Evolutionary conservation across 1,140 invertebrate species (phyloP).

Genomic region (Drosophila nasuta): DNA sequence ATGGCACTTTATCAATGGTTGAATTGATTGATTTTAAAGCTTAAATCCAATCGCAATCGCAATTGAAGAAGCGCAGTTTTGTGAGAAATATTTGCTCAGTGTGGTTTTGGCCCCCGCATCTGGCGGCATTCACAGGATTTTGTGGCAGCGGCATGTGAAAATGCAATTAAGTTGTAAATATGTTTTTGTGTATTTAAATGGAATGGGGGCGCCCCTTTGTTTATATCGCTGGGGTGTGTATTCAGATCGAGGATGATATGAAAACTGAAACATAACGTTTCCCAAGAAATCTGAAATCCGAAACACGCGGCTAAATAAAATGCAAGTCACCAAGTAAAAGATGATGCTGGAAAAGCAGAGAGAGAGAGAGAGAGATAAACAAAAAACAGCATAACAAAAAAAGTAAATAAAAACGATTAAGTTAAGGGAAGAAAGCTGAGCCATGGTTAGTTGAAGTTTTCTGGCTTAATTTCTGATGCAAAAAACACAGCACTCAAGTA

Average conservation of each 20-base stretch:
- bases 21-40: constrained; percentile 8
- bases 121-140: constrained; percentile 63
- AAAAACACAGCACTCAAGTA: constrained; percentile 43
- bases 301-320: constrained; percentile 49
- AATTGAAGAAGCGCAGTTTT: neutral
- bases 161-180: constrained; percentile 79
- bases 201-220: too few relatives aligned
- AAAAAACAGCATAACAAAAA: constrained; percentile 14
- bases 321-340: constrained; percentile 61
- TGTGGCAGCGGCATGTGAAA: constrained; percentile 69
- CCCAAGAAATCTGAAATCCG: neutral
- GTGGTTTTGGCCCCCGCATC: constrained; percentile 37
- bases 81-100: constrained; percentile 14
- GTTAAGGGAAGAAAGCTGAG: constrained; percentile 26
- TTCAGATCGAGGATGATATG: constrained; percentile 20
- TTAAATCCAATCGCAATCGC: neutral
- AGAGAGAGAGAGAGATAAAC: neutral
- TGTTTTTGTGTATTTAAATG: constrained; percentile 3
- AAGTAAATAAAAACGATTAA: constrained; percentile 30
- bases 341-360: neutral
- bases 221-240: neutral
- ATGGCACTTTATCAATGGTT: neutral
- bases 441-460: constrained; percentile 2
- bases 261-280: constrained; percentile 27
- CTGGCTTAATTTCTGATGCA: neutral